A percentile compares a stretch with the other conserved stretches of the same genome.
Evolutionary conservation across 2,797 vertebrate genomes (phyloP).

Genomic region (Parauchenoglanis ngamensis): DNA sequence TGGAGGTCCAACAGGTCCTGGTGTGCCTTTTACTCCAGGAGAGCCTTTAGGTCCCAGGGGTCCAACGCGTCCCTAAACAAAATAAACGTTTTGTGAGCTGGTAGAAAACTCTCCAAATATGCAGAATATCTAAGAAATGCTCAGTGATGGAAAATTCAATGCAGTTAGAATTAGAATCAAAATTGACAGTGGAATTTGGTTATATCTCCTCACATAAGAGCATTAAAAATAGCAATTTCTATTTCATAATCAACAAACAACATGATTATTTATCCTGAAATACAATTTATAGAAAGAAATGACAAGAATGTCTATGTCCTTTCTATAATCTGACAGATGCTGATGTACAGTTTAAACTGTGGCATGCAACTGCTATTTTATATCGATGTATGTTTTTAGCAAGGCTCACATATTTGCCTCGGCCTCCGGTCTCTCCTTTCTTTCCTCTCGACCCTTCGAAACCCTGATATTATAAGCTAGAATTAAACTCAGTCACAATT

Average conservation of each 20-base stretch:
- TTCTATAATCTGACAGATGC: not conserved
- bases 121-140: not conserved
- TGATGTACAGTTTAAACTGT: not conserved
- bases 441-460: conserved; percentile 61
- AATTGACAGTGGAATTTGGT: not conserved
- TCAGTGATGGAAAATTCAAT: not conserved
- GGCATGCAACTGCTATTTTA: not conserved
- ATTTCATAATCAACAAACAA: not conserved
- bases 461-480: conserved; percentile 60
- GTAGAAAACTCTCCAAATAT: not conserved
- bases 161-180: not conserved
- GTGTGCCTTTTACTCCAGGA: conserved; percentile 64
- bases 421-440: conserved; percentile 67
- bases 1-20: conserved; percentile 66
- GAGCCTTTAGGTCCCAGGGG: conserved; percentile 61
- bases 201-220: not conserved
- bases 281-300: not conserved
- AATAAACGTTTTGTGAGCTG: not conserved
- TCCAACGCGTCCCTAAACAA: conserved; percentile 59
- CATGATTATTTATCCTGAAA: not conserved
- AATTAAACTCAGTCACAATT: not conserved
- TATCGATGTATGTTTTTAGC: not conserved
- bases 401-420: conserved; percentile 66
- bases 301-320: not conserved
- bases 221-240: not conserved